Base-by-base conservation (phyloP, 2,888 invertebrate genomes). In the Agriopis marginaria region DNA sequence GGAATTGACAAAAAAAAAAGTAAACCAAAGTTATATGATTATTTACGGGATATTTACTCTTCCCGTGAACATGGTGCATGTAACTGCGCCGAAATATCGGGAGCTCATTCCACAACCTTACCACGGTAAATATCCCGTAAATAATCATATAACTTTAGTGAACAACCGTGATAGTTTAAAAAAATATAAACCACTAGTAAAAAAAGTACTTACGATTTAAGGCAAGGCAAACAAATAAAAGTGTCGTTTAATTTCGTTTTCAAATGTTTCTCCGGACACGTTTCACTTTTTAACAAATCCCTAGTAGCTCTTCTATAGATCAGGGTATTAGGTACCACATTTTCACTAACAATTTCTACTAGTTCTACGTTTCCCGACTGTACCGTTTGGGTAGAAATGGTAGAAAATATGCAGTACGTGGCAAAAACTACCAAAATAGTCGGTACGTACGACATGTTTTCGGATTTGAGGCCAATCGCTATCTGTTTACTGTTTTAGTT, bases 211-310 rank as follows among this genome's bases (percentile, higher is more conserved):
- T 23, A 61, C 61, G 40, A 7, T 3, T 17, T 40, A 0, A 51
- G 51, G 8, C 61, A 61, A 11, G 61, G 61, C 61, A 61, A 51
- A 61, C 61, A 61, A 17, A 61, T 40, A 9, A 47, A 65, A 40
- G 50, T 51, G 10, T 50, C 61, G 1, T 61, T 61, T n/a, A 61
- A 12, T 51, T 45, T 55, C n/a, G 14, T 58, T 14, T 65, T 65
- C 54, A 51, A 56, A 39, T 49, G 66, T 49, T 44, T 60, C 47
- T 59, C 60, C 10, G 23, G 61, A 61, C 50, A 61, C 53, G 49
- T 61, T 10, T 61, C 49, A 11, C 61, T 42, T 1, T 3, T 51
- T 14, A 60, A 2, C 2, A 60, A n/a, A 9, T 11, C 39, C 49
- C 60, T 60, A 3, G 23, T 17, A 11, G 39, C 14, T 10, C 60